Evolutionary conservation across 2,888 invertebrate genomes (phyloP).

Genomic region (Lasioglossum calceatum): DNA sequence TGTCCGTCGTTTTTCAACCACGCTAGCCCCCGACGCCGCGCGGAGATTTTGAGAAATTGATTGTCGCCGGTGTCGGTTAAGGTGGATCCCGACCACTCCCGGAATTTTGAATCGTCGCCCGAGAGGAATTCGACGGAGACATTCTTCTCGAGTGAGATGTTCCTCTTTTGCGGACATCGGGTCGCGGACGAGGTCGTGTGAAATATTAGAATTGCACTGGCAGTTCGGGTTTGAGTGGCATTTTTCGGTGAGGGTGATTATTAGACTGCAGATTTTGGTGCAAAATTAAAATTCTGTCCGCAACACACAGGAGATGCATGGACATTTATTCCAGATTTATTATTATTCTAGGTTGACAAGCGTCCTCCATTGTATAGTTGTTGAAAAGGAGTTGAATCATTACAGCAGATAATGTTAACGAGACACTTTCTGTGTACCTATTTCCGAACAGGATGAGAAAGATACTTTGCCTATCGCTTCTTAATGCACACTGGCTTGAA

Average conservation of each 20-base stretch:
- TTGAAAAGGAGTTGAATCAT: too few species aligned
- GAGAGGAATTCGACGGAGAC: background rate
- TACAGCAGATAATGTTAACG: too few species aligned
- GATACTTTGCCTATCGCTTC: background rate
- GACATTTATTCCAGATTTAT: too few species aligned
- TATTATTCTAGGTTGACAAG: too few species aligned
- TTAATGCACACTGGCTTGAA: background rate
- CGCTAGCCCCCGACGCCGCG: background rate
- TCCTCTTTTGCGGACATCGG: background rate
- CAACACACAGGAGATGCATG: too few species aligned
- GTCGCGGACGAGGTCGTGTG: background rate
- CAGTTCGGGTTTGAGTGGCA: background rate
- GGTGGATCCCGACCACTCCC: slow-evolving; percentile 3
- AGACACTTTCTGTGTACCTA: background rate
- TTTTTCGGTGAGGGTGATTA: background rate
- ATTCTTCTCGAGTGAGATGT: background rate
- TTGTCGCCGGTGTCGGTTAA: slow-evolving; percentile 22
- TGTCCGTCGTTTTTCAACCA: slow-evolving; percentile 43
- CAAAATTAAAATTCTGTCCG: too few species aligned
- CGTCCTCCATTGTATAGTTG: too few species aligned
- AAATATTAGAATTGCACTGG: background rate
- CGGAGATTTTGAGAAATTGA: slow-evolving; percentile 33
- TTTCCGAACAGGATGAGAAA: background rate
- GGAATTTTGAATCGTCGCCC: slow-evolving; percentile 6
- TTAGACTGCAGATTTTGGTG: background rate